These are phyloP conservation scores for Aviceda subcristata DNA, from an alignment of 2,113 vertebrate species.

Conservation along the genomic window DNA sequence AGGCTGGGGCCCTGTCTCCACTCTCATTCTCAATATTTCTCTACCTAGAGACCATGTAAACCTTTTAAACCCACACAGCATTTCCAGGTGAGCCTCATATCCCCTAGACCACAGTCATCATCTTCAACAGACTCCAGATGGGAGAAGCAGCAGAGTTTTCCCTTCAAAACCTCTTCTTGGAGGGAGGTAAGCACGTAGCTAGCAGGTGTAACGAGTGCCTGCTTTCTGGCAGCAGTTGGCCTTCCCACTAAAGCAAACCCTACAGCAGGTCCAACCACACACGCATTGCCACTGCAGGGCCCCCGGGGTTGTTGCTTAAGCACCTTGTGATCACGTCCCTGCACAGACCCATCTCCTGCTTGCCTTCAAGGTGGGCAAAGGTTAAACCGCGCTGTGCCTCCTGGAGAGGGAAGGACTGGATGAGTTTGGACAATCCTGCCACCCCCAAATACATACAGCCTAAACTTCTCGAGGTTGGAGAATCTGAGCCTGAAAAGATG, in stretches of 20 bases:
- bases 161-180: background rate
- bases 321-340: background rate
- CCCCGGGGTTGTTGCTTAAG: background rate
- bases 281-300: background rate
- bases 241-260: background rate
- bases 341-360: background rate
- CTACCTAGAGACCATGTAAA: background rate
- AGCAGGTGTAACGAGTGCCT: background rate
- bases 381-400: background rate
- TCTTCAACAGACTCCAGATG: background rate
- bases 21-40: background rate
- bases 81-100: background rate
- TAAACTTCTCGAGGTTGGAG: background rate
- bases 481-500: background rate
- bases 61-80: background rate
- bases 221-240: background rate
- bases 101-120: background rate
- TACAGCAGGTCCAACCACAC: background rate
- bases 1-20: background rate
- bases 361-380: background rate
- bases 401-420: background rate
- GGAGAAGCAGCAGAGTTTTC: background rate
- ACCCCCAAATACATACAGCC: background rate
- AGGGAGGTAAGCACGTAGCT: background rate
- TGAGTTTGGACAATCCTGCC: background rate